These are phyloP conservation scores for Pseudomugil gertrudae DNA, from an alignment of 2,797 vertebrate species.

Conservation along the genomic window DNA sequence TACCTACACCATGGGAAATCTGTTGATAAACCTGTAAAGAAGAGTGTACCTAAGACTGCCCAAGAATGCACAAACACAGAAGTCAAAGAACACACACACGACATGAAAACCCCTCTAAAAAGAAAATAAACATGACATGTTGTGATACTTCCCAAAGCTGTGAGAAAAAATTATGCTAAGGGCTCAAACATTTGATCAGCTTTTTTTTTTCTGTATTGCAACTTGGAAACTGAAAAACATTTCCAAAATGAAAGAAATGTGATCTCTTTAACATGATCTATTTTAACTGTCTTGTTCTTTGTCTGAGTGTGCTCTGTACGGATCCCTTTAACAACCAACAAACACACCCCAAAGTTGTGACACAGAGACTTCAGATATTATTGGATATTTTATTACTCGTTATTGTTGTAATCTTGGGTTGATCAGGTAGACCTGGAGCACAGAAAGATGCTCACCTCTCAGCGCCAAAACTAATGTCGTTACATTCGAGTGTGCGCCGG, in stretches of 20 bases:
- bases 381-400: conserved; percentile 4
- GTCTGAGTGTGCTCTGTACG: no score
- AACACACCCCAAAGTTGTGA: conserved; percentile 8
- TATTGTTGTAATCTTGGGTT: conserved; percentile 7
- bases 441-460: conserved; percentile 2
- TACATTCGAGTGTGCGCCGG: conserved; percentile 21
- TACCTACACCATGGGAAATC: neutral
- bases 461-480: conserved; percentile 15
- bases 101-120: neutral
- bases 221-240: no score
- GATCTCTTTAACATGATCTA: neutral
- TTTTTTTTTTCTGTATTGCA: neutral
- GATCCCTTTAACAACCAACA: no score
- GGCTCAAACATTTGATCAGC: neutral
- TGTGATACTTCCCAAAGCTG: neutral
- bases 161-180: neutral
- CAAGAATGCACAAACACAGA: neutral
- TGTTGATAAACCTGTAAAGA: neutral
- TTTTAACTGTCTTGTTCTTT: neutral
- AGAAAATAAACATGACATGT: neutral
- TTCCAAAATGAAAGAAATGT: no score
- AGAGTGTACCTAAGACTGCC: neutral
- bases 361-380: conserved; percentile 10
- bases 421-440: conserved; percentile 19
- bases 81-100: neutral